These are phyloP conservation scores for Myzus persicae DNA, from an alignment of 1,140 invertebrate genomes.

Conservation along the genomic window DNA sequence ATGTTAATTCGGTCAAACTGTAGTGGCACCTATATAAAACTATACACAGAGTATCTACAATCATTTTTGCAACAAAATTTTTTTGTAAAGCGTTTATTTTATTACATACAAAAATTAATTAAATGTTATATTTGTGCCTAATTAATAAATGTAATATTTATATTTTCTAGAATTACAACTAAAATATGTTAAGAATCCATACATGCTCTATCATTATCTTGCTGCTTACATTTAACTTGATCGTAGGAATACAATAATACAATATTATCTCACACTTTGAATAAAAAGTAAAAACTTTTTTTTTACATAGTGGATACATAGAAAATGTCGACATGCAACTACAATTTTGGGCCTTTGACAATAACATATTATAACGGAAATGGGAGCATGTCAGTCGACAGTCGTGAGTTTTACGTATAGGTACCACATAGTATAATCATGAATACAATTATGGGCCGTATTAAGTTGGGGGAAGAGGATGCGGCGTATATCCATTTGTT, in stretches of 20 bases:
- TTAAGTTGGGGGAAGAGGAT: not conserved
- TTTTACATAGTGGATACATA: too few relatives aligned
- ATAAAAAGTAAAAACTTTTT: too few relatives aligned
- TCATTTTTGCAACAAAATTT: too few relatives aligned
- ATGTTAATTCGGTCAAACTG: not conserved
- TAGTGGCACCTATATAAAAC: not conserved
- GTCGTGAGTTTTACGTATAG: not conserved
- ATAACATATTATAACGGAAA: not conserved
- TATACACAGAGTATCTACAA: too few relatives aligned
- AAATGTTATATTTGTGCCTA: not conserved
- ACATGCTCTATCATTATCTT: not conserved
- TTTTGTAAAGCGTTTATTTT: too few relatives aligned
- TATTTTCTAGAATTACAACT: not conserved
- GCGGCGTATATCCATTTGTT: not conserved
- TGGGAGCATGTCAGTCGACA: not conserved
- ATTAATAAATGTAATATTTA: not conserved
- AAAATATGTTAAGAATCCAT: not conserved
- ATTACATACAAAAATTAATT: too few relatives aligned
- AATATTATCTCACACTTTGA: too few relatives aligned
- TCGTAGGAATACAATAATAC: too few relatives aligned
- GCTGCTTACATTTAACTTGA: not conserved
- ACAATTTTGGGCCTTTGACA: not conserved
- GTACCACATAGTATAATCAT: not conserved
- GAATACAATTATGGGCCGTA: not conserved
- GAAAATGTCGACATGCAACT: not conserved